Percentiles rank a stretch among this genome's conserved stretches.
These are phyloP conservation scores for Drosophila limbata DNA, from an alignment of 2,888 invertebrate genomes.

Conservation along the genomic window DNA sequence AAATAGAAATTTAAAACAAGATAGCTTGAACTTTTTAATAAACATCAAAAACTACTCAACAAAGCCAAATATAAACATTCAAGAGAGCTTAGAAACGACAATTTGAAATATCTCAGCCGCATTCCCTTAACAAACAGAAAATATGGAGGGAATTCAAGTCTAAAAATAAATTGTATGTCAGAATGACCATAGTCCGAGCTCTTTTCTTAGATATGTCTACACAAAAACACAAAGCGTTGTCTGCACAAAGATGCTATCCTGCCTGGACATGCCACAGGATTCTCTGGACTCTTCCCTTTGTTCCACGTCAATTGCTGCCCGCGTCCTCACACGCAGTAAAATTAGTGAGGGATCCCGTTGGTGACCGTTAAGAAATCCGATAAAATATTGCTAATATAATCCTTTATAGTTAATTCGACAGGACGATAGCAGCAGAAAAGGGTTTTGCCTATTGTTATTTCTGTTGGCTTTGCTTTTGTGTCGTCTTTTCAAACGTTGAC, in stretches of 20 bases:
- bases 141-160: slow-evolving; percentile 27
- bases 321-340: slow-evolving; percentile 29
- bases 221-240: slow-evolving; percentile 22
- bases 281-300: slow-evolving; percentile 42
- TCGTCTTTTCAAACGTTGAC: slow-evolving; percentile 55
- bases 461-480: slow-evolving; percentile 42
- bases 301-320: slow-evolving; percentile 56
- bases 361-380: slow-evolving; percentile 61
- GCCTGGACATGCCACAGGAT: slow-evolving; percentile 32
- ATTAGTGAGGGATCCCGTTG: slow-evolving; percentile 36
- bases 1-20: too few relatives aligned
- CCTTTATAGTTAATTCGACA: slow-evolving; percentile 68
- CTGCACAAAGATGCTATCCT: slow-evolving; percentile 53
- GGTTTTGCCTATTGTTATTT: slow-evolving; percentile 45
- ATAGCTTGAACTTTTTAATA: neutral
- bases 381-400: slow-evolving; percentile 75
- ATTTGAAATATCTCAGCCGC: neutral
- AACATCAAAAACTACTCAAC: neutral
- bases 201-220: slow-evolving; percentile 11
- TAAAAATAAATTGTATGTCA: slow-evolving; percentile 68
- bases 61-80: neutral
- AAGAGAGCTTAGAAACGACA: too few relatives aligned
- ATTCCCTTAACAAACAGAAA: slow-evolving; percentile 5
- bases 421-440: slow-evolving; percentile 47
- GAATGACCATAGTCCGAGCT: slow-evolving; percentile 51